A percentile compares a stretch with the other conserved stretches of the same genome.
These are phyloP conservation scores for Corythaeola cristata DNA, from an alignment of 2,113 vertebrate species.

Conservation along the genomic window DNA sequence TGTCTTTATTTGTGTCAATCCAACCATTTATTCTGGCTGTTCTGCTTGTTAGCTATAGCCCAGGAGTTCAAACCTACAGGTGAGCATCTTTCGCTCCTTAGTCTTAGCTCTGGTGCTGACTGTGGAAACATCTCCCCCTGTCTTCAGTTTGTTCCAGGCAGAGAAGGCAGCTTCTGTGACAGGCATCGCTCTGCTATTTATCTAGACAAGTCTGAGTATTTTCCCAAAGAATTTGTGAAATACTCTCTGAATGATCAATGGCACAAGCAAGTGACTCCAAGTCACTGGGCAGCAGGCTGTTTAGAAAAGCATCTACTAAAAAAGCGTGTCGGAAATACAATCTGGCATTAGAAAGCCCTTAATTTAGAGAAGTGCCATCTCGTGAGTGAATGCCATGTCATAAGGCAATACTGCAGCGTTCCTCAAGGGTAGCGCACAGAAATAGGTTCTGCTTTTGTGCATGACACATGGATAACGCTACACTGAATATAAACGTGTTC, in stretches of 20 bases:
- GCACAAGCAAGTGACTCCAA: neutral
- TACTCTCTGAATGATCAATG: neutral
- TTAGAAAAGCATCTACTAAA: neutral
- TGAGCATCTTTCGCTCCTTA: neutral
- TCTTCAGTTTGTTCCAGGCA: neutral
- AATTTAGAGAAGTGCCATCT: constrained; percentile 16
- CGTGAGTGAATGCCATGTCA: neutral
- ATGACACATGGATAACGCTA: neutral
- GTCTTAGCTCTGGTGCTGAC: neutral
- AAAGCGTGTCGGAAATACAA: constrained; percentile 5
- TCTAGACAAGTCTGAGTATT: neutral
- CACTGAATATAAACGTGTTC: neutral
- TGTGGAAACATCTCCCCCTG: constrained; percentile 44
- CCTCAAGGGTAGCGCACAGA: neutral
- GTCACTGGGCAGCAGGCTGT: constrained; percentile 4
- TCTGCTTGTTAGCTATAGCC: neutral
- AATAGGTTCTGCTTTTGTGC: neutral
- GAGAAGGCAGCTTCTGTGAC: neutral
- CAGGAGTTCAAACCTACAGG: neutral
- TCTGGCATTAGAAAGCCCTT: neutral
- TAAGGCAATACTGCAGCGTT: neutral
- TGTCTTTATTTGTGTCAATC: neutral
- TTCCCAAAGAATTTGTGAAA: constrained; percentile 27
- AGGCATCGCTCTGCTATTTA: neutral
- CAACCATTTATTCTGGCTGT: neutral